Conservation (phyloP, 2,113 vertebrate genomes). For the Pluvianellus socialis region DNA sequence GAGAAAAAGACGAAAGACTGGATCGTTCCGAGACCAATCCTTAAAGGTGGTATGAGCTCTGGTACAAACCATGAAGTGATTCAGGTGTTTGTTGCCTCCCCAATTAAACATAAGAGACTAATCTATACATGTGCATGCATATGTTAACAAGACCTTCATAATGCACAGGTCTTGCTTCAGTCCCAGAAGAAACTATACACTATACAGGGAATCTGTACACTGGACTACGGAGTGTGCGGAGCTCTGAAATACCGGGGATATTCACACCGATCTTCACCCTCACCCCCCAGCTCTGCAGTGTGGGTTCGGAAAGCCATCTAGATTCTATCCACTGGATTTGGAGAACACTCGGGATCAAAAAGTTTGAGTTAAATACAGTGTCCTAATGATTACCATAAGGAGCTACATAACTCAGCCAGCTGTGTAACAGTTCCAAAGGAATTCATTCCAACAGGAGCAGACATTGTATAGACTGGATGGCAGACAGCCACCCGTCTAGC, state of each 20-base stretch:
- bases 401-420: neutral
- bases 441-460: conserved; percentile 11
- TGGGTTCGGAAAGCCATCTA: neutral
- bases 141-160: neutral
- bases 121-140: neutral
- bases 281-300: neutral
- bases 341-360: neutral
- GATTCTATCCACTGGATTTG: neutral
- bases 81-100: neutral
- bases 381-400: conserved; percentile 20
- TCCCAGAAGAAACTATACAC: neutral
- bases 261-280: neutral
- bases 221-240: neutral
- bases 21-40: neutral
- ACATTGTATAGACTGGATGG: neutral
- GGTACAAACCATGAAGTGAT: neutral
- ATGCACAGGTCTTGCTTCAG: neutral
- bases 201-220: neutral
- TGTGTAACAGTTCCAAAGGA: neutral
- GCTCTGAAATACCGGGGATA: neutral
- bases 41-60: neutral
- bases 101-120: neutral
- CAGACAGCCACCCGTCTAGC: neutral
- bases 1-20: neutral
- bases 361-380: neutral